These are phyloP conservation scores for Ivindomyrus marchei DNA, from an alignment of 2,113 vertebrate species.

Conservation along the genomic window DNA sequence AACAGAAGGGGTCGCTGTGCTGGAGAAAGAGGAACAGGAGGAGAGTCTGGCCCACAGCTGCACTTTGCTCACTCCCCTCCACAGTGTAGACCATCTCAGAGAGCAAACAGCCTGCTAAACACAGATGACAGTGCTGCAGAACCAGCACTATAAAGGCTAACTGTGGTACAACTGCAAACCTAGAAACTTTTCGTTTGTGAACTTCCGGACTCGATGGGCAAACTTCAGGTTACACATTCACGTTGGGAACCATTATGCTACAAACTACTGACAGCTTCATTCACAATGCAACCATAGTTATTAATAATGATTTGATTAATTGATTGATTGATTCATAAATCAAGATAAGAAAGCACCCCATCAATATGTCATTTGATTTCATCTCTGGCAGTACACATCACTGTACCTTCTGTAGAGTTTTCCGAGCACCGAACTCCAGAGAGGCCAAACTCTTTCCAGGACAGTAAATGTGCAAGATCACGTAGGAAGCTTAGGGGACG, in stretches of 20 bases:
- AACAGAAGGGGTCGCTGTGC: slow-evolving; percentile 57
- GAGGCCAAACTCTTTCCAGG: slow-evolving; percentile 58
- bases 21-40: slow-evolving; percentile 66
- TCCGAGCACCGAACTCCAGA: slow-evolving; percentile 38
- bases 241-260: background rate
- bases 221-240: background rate
- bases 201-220: background rate
- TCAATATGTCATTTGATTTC: background rate
- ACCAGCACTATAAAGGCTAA: background rate
- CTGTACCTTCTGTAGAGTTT: slow-evolving; percentile 41
- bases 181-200: background rate
- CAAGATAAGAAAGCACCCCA: background rate
- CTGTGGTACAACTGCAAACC: background rate
- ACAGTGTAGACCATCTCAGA: slow-evolving; percentile 57
- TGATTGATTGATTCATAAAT: background rate
- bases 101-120: slow-evolving; percentile 45
- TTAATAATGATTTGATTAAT: background rate
- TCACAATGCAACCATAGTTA: background rate
- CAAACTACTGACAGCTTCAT: background rate
- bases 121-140: background rate
- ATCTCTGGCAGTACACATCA: background rate
- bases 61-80: slow-evolving; percentile 31
- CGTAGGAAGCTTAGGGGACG: slow-evolving; percentile 49
- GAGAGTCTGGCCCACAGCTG: slow-evolving; percentile 51
- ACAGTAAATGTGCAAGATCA: slow-evolving; percentile 49